phyloP scores from a whole-genome alignment of 1,140 invertebrate genomes.

The Cherax quadricarinatus region DNA sequence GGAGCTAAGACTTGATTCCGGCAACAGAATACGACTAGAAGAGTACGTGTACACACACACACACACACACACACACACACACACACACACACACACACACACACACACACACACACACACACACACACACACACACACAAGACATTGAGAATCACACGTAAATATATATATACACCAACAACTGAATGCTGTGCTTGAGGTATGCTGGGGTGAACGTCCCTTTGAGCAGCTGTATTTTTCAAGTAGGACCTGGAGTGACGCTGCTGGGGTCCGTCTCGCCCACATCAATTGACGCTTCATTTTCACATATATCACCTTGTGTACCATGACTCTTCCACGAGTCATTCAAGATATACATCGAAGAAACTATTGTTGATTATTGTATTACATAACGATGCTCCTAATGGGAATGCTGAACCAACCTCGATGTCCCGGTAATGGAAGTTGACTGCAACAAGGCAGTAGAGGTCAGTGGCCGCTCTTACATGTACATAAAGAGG shows the following conservation, averaged over 20 bases:
- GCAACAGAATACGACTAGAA: too few species aligned
- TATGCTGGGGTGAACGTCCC: neutral
- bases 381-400: neutral
- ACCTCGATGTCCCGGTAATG: neutral
- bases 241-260: neutral
- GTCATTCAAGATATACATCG: too few species aligned
- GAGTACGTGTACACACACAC: neutral
- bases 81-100: too few species aligned
- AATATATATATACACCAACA: slow-evolving; percentile 9
- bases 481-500: neutral
- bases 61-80: neutral
- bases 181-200: neutral
- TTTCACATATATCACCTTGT: neutral
- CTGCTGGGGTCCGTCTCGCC: neutral
- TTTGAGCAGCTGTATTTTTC: neutral
- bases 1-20: too few species aligned
- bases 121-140: neutral
- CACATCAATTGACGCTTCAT: neutral
- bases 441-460: neutral
- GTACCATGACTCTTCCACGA: too few species aligned
- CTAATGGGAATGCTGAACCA: neutral
- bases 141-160: neutral
- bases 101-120: too few species aligned
- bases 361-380: neutral
- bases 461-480: neutral